Evolutionary conservation across 1,140 invertebrate species (phyloP).

Genomic region (Drosophila orena): DNA sequence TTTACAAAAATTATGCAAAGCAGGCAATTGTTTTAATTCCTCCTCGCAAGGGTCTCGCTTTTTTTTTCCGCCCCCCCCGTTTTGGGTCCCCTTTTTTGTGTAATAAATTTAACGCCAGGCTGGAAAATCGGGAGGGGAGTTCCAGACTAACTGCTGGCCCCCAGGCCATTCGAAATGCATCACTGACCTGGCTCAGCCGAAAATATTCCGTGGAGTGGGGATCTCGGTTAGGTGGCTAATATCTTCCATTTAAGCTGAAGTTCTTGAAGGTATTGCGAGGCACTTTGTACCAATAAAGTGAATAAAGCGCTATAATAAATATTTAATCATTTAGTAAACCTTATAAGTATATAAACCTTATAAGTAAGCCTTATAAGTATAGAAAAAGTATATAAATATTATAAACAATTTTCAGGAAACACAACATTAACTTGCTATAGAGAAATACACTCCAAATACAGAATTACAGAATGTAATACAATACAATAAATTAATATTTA

Average conservation of each 20-base stretch:
- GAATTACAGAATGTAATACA: too few relatives aligned
- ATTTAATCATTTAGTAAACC: too few relatives aligned
- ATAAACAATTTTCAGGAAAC: too few relatives aligned
- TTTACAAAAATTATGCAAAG: constrained; percentile 79
- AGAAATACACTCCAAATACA: too few relatives aligned
- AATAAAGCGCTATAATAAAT: too few relatives aligned
- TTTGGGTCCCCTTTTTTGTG: constrained; percentile 54
- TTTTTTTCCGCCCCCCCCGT: constrained; percentile 10
- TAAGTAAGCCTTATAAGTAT: too few relatives aligned
- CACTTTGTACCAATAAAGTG: too few relatives aligned
- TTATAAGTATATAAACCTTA: too few relatives aligned
- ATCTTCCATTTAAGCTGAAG: not conserved
- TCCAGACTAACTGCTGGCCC: constrained; percentile 40
- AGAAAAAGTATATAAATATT: too few relatives aligned
- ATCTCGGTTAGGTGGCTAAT: constrained; percentile 12
- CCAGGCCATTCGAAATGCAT: constrained; percentile 38
- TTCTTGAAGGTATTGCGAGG: not conserved
- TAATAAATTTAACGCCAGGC: constrained; percentile 74
- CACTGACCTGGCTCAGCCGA: constrained; percentile 33
- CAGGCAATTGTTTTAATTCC: constrained; percentile 77
- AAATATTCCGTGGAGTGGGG: not conserved
- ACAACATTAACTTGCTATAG: too few relatives aligned
- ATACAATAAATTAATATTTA: too few relatives aligned
- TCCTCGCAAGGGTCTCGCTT: constrained; percentile 4
- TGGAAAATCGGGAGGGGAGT: constrained; percentile 9